Percentiles rank a stretch among this genome's conserved stretches.
These are phyloP conservation scores for Drosophila eohydei DNA, from an alignment of 2,888 invertebrate genomes.

Conservation along the genomic window DNA sequence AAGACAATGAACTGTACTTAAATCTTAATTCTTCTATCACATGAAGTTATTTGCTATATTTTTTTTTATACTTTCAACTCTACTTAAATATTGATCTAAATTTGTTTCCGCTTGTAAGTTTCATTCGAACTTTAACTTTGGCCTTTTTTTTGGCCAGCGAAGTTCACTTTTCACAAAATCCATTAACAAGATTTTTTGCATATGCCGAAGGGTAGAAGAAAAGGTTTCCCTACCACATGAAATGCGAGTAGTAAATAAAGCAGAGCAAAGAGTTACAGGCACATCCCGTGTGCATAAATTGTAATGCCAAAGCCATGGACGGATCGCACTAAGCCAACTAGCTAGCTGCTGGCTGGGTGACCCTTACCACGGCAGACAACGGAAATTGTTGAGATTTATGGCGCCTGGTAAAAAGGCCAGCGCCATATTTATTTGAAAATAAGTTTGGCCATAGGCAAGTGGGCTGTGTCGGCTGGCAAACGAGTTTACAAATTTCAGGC, in stretches of 20 bases:
- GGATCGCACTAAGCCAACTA: conserved; percentile 44
- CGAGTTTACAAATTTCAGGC: conserved; percentile 51
- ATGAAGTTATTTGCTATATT: background rate
- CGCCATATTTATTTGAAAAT: conserved; percentile 71
- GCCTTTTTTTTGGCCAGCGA: background rate
- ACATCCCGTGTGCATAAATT: conserved; percentile 64
- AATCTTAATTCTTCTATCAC: background rate
- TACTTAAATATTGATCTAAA: background rate
- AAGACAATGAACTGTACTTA: background rate
- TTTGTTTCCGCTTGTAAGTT: background rate
- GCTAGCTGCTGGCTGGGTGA: conserved; percentile 13
- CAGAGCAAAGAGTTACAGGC: conserved; percentile 45
- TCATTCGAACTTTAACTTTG: conserved; percentile 2
- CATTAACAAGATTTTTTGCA: conserved; percentile 51
- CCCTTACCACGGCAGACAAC: conserved; percentile 49
- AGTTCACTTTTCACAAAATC: conserved; percentile 26
- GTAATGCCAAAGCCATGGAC: conserved; percentile 59
- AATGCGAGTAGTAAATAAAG: conserved; percentile 57
- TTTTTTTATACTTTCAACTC: background rate
- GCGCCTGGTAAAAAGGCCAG: conserved; percentile 57
- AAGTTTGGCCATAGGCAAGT: conserved; percentile 56
- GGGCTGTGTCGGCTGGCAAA: conserved; percentile 32
- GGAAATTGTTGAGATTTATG: conserved; percentile 77
- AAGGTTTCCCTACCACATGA: conserved; percentile 11
- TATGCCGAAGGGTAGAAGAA: conserved; percentile 17